Percentiles rank a stretch among this genome's conserved stretches.
Conservation (phyloP, 1,140 invertebrate genomes). For the Drosophila truncata region DNA sequence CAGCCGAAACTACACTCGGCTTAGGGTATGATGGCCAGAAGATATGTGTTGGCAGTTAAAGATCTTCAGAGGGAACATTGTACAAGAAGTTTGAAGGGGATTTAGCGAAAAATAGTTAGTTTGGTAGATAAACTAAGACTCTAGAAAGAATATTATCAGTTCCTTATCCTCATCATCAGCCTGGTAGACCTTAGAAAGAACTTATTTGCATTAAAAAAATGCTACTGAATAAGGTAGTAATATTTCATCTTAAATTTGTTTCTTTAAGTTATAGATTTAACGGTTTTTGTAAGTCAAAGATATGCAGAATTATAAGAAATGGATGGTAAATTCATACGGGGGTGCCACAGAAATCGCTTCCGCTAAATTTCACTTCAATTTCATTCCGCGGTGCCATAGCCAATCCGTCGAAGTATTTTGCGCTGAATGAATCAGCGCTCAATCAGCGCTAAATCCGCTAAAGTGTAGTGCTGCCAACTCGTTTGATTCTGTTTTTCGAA, state of each 20-base stretch:
- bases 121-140: background rate
- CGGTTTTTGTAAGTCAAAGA: background rate
- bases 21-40: constrained; percentile 9
- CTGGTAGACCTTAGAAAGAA: background rate
- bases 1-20: background rate
- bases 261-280: background rate
- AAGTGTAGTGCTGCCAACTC: too few relatives aligned
- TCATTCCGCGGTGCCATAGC: too few relatives aligned
- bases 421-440: too few relatives aligned
- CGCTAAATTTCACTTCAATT: too few relatives aligned
- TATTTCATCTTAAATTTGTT: background rate
- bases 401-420: too few relatives aligned
- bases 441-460: too few relatives aligned
- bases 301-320: background rate
- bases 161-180: too few relatives aligned
- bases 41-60: background rate
- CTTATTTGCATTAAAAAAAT: background rate
- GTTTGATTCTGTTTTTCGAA: too few relatives aligned
- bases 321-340: background rate
- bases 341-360: too few relatives aligned
- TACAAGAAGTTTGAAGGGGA: too few relatives aligned
- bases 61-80: background rate
- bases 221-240: background rate
- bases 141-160: background rate
- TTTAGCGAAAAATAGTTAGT: background rate